Evolutionary conservation across 2,888 invertebrate species (phyloP).

Genomic region (Idaea biselata): DNA sequence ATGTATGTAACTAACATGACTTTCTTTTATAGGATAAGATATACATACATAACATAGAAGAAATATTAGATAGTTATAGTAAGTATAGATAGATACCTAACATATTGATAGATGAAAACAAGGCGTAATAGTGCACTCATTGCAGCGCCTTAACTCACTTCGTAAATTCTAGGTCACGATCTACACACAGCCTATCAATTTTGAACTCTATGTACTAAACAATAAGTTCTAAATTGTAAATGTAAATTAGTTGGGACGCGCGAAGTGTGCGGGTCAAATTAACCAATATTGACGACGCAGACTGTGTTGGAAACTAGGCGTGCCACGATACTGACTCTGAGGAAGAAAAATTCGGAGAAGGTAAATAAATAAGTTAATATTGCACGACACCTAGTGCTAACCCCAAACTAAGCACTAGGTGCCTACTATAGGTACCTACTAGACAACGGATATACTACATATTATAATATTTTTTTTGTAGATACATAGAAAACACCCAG

Average conservation of each 20-base stretch:
- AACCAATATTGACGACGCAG: conserved; percentile 68
- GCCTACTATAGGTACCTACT: too few relatives aligned
- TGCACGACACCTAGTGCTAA: too few relatives aligned
- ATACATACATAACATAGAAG: too few relatives aligned
- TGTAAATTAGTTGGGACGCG: conserved; percentile 11
- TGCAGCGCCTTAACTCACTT: background rate
- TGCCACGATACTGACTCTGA: conserved; percentile 28
- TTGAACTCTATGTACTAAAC: background rate
- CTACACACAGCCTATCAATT: background rate
- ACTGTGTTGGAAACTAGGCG: conserved; percentile 38
- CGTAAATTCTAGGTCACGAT: background rate
- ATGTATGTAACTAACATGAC: too few relatives aligned
- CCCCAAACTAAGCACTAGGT: too few relatives aligned
- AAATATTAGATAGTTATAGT: too few relatives aligned
- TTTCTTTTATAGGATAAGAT: too few relatives aligned
- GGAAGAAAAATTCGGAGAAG: background rate
- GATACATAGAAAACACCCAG: too few relatives aligned
- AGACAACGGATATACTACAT: too few relatives aligned
- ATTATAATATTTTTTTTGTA: too few relatives aligned
- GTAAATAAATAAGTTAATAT: background rate
- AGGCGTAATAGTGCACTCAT: background rate
- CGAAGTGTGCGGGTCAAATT: conserved; percentile 47
- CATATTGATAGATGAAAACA: too few relatives aligned
- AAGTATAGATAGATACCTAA: too few relatives aligned
- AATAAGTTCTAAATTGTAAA: background rate